Evolutionary conservation across 2,797 vertebrate species (phyloP).

Genomic region (Scolopax bukidnonensis): DNA sequence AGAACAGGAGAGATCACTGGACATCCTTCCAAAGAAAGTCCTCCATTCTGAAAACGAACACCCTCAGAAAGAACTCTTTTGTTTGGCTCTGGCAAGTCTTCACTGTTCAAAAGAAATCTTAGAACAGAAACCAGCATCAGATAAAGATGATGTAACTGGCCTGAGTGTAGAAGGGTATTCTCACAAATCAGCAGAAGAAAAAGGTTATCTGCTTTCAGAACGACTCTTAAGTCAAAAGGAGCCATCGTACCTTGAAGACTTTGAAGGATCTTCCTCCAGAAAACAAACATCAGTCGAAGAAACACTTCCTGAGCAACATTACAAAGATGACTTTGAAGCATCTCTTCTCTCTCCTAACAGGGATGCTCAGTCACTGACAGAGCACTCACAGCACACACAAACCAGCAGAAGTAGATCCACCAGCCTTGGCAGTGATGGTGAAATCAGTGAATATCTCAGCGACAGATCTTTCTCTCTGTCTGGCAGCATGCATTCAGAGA

Average conservation of each 20-base stretch:
- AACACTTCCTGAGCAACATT: conserved; percentile 32
- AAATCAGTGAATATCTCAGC: conserved; percentile 86
- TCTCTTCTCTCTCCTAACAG: conserved; percentile 70
- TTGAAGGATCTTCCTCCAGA: conserved; percentile 74
- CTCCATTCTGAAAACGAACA: neutral
- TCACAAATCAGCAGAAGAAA: conserved; percentile 51
- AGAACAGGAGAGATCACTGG: conserved; percentile 57
- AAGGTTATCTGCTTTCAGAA: conserved; percentile 54
- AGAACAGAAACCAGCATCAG: conserved; percentile 19
- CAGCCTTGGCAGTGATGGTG: conserved; percentile 79
- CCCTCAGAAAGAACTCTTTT: neutral
- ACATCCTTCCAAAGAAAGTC: conserved; percentile 39
- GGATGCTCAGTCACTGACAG: conserved; percentile 41
- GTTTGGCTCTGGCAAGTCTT: conserved; percentile 32
- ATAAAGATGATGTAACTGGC: conserved; percentile 1
- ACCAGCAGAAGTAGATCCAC: conserved; percentile 61
- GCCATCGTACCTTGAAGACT: conserved; percentile 72
- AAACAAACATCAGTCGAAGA: conserved; percentile 69
- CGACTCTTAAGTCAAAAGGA: conserved; percentile 54
- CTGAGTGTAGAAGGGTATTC: conserved; percentile 15
- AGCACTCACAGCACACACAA: conserved; percentile 25
- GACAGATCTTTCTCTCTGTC: conserved; percentile 75
- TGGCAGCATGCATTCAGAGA: conserved; percentile 75
- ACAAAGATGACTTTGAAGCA: conserved; percentile 84
- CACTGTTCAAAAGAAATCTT: conserved; percentile 28